Base-by-base conservation (phyloP, 2,797 vertebrate species). In the Vespertilio murinus region DNA sequence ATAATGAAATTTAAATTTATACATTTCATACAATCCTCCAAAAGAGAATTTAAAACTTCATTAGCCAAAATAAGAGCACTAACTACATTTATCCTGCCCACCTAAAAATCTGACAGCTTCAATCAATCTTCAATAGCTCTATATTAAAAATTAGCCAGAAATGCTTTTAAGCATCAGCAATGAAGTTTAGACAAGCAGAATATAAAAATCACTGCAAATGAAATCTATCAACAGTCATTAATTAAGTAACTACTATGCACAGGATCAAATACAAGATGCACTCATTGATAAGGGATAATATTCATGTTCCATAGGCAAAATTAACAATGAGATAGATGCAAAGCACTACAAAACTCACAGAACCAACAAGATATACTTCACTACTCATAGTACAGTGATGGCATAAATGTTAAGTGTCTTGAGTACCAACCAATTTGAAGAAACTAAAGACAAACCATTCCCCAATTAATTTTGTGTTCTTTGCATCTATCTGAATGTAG, bases 121-220 rank as follows among this genome's bases (percentile, higher is more conserved):
- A 3, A 67, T 80, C 81, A 79, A 47, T 90, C 91, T 89, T 91
- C 79, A 81, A 47, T 40, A 80, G 30, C 28, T 40, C 59, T 81
- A 64, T 75, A 92, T 73, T 73, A 85, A 93, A 89, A 91, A 78
- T 90, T 90, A 93, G 86, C 30, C 54, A 84, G 22, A 82, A 82
- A 47, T 78, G 20, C 40, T 88, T 78, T 95, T 83, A 90, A 73
- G 47, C 22, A 89, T 61, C 47, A 64, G 47, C 82, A 88, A 28
- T 77, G 22, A 71, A 79, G 23, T 54, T 93, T 25, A 94, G 33
- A 92, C 77, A 20, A 89, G 16, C 18, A 81, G 45, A 95, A 78
- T 5, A 38, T 40, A 67, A 88, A 20, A 77, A 77, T 81, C 38
- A 47, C 17, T 54, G 3, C 40, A 95, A 67, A 47, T 54, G 23